A percentile compares a stretch with the other conserved stretches of the same genome.
Conservation (phyloP, 2,113 vertebrate genomes). For the Morone saxatilis region DNA sequence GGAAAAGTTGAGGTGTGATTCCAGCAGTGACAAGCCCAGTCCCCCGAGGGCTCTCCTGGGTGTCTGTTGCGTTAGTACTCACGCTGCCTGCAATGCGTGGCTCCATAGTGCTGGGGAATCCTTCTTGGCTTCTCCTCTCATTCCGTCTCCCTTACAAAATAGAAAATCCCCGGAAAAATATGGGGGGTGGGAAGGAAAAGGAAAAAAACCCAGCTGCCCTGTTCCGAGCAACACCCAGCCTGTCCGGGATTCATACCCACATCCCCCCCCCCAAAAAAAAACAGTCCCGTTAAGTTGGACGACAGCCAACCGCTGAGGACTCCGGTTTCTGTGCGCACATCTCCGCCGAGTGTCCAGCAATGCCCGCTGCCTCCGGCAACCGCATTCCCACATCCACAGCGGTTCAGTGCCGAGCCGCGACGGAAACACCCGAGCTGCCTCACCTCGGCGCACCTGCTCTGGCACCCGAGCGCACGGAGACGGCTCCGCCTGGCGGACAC, state of each 20-base stretch:
- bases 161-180: constrained; percentile 48
- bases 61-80: constrained; percentile 74
- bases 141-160: constrained; percentile 32
- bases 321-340: constrained; percentile 56
- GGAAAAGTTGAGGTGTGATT: constrained; percentile 70
- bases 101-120: constrained; percentile 78
- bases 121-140: constrained; percentile 53
- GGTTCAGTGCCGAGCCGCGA: constrained; percentile 58
- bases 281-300: constrained; percentile 59
- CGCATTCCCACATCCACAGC: constrained; percentile 79
- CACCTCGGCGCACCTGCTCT: constrained; percentile 74
- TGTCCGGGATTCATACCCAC: constrained; percentile 45
- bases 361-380: constrained; percentile 75
- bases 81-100: constrained; percentile 80
- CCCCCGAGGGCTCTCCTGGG: constrained; percentile 45
- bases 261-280: constrained; percentile 24
- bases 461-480: constrained; percentile 5
- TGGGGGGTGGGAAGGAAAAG: background rate
- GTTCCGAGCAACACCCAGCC: constrained; percentile 30
- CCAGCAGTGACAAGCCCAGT: constrained; percentile 53
- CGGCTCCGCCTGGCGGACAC: constrained; percentile 58
- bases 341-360: constrained; percentile 72
- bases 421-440: constrained; percentile 76
- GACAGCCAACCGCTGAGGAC: constrained; percentile 44
- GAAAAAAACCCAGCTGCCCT: constrained; percentile 1